These are phyloP conservation scores for Lethenteron camtschaticum DNA, from an alignment of 2,113 vertebrate genomes.

Conservation along the genomic window DNA sequence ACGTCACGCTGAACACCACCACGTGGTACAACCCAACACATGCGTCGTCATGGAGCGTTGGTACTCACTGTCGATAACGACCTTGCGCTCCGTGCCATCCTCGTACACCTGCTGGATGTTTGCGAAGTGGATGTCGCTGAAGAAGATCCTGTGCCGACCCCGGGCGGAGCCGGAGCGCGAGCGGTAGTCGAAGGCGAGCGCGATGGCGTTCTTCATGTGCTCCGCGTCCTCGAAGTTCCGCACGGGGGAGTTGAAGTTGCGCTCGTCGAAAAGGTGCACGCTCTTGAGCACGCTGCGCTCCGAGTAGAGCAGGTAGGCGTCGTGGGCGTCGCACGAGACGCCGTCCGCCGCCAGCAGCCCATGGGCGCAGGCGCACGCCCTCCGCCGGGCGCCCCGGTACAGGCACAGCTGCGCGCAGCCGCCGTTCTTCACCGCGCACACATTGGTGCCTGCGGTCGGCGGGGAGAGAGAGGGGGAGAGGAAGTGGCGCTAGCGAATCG, in stretches of 20 bases:
- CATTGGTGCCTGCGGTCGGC: slow-evolving; percentile 43
- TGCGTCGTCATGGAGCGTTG: fast-evolving
- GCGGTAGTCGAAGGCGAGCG: slow-evolving; percentile 71
- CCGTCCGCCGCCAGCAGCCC: slow-evolving; percentile 72
- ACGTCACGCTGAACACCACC: too few species aligned
- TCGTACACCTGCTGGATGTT: slow-evolving; percentile 96
- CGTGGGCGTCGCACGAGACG: slow-evolving; percentile 57
- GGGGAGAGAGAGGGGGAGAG: not conserved
- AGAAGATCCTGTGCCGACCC: slow-evolving; percentile 58
- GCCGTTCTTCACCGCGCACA: slow-evolving; percentile 61
- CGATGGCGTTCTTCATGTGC: slow-evolving; percentile 94
- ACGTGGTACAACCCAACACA: too few species aligned
- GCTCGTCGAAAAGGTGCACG: slow-evolving; percentile 78
- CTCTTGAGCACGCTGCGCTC: slow-evolving; percentile 92
- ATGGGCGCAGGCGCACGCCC: slow-evolving; percentile 71
- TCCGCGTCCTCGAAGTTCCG: slow-evolving; percentile 87
- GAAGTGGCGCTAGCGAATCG: too few species aligned
- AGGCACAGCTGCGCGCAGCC: slow-evolving; percentile 79
- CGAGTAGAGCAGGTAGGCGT: slow-evolving; percentile 78
- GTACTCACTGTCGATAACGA: slow-evolving; percentile 77
- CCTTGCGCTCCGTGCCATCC: slow-evolving; percentile 49
- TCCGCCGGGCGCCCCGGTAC: slow-evolving; percentile 35
- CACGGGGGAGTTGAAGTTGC: slow-evolving; percentile 72
- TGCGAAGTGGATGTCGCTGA: slow-evolving; percentile 92
- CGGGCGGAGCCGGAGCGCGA: slow-evolving; percentile 28